Evolutionary conservation across 2,113 vertebrate genomes (phyloP), one percentile per base, ranked within the genome.

Genomic region (Hymenochirus boettgeri): DNA sequence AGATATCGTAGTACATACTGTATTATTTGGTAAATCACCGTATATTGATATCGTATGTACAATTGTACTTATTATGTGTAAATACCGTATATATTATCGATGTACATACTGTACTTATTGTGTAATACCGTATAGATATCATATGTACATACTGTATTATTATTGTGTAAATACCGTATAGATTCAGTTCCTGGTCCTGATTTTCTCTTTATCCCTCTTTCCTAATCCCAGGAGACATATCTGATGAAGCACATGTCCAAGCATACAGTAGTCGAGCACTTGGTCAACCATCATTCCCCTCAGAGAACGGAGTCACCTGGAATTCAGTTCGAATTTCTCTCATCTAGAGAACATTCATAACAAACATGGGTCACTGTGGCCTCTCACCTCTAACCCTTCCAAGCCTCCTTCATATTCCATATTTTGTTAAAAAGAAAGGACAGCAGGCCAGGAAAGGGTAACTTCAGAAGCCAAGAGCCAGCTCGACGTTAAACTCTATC

Each of bases 241-340:
- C 84, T 98, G 82, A 98, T 97, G 93, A 98, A 98, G 90, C 95
- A 98, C 90, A 99, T 99, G 96, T 96, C 94, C 80, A 99, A 99
- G 88, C 96, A 99, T 80, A 97, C 96, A 0, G 95, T 96, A 80
- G 94, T 99, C 74, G 96, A 98, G 72, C 96, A 97, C 80, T 88
- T 96, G 59, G 93, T 97, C 74, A 96, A 83, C 77, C 93, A 97
- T 72, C 96, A 97, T 80, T 98, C 96, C 0, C 96, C 96, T 17
- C 94, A 96, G 89, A 87, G 94, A 82, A 97, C 92, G 29, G 93
- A 96, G 79, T 98, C 95, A 3, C 95, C 96, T 3, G 89, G 75
- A 79, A 94, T 97, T 79, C 95, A 29, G 95, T 97, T 72, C 92
- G 96, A 73, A 97, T 98, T 81, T 97, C 96, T 57, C 93, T 98